Conservation (phyloP, 2,888 invertebrate genomes). For the Cerceris ruficornis region DNA sequence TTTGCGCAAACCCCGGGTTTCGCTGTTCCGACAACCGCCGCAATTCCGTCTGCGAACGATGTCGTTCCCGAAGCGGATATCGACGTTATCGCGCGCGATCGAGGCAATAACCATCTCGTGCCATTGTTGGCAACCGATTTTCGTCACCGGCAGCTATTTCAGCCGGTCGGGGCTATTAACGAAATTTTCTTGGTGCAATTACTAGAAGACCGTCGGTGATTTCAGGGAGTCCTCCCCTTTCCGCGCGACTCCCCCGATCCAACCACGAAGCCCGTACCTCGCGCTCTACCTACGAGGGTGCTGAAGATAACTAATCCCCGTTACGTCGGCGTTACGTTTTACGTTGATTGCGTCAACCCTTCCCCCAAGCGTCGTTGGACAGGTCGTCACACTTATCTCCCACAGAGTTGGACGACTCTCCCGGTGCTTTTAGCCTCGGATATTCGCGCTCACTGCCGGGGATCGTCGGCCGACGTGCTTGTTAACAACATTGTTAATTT, state of each 20-base stretch:
- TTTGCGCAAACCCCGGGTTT: no score
- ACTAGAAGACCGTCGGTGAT: conserved; percentile 62
- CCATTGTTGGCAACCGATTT: conserved; percentile 63
- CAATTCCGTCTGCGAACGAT: conserved; percentile 40
- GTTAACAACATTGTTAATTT: conserved; percentile 79
- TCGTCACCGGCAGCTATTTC: conserved; percentile 51
- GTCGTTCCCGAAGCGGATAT: conserved; percentile 53
- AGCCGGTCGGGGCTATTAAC: conserved; percentile 49
- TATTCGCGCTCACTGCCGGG: conserved; percentile 52
- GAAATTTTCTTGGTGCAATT: conserved; percentile 70
- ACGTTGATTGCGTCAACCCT: conserved; percentile 81
- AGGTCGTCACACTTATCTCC: conserved; percentile 81
- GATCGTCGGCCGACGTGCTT: conserved; percentile 62
- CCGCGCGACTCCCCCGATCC: conserved; percentile 18
- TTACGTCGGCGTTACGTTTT: conserved; percentile 81
- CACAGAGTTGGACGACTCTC: conserved; percentile 56
- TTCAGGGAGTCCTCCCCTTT: conserved; percentile 20
- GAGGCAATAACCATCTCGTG: conserved; percentile 61
- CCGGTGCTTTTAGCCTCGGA: conserved; percentile 59
- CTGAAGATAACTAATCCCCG: conserved; percentile 81
- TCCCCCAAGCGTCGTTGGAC: conserved; percentile 78
- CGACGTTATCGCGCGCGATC: conserved; percentile 61
- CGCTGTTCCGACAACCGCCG: background rate
- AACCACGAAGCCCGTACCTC: conserved; percentile 46
- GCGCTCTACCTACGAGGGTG: conserved; percentile 56